These are phyloP conservation scores for Mamestra configurata DNA, from an alignment of 1,140 invertebrate genomes.

Conservation along the genomic window DNA sequence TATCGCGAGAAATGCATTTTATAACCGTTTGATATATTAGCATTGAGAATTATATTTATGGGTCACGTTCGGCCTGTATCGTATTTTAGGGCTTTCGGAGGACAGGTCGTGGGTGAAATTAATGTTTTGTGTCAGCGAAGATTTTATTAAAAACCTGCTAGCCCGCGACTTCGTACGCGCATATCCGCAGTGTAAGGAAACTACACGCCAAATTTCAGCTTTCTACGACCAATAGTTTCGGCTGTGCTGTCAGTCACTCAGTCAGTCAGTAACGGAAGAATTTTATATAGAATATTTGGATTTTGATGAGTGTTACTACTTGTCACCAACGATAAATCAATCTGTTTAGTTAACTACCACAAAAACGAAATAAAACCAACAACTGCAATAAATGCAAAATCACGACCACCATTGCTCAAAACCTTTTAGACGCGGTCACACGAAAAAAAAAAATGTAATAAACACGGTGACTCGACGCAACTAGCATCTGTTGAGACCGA, in stretches of 20 bases:
- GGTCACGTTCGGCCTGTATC: not conserved
- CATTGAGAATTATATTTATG: slow-evolving; percentile 38
- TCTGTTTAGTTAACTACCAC: not conserved
- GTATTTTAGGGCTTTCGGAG: not conserved
- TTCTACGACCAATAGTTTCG: too few relatives aligned
- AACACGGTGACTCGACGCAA: not conserved
- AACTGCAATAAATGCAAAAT: not conserved
- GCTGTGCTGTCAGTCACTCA: too few relatives aligned
- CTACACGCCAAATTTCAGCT: too few relatives aligned
- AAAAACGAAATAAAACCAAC: not conserved
- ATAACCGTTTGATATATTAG: slow-evolving; percentile 13
- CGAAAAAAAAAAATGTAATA: slow-evolving; percentile 2
- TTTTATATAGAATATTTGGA: too few relatives aligned
- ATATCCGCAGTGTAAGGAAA: too few relatives aligned
- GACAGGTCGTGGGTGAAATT: too few relatives aligned
- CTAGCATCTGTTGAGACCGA: not conserved
- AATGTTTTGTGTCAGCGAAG: too few relatives aligned
- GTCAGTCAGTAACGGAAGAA: too few relatives aligned
- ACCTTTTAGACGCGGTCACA: not conserved
- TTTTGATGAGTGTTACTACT: too few relatives aligned
- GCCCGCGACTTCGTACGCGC: too few relatives aligned
- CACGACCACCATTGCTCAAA: not conserved
- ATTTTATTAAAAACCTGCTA: too few relatives aligned
- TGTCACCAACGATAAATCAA: too few relatives aligned
- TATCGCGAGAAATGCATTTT: slow-evolving; percentile 29